Evolutionary conservation across 2,113 vertebrate genomes (phyloP).

Genomic region (Leptobrachium ailaonicum): DNA sequence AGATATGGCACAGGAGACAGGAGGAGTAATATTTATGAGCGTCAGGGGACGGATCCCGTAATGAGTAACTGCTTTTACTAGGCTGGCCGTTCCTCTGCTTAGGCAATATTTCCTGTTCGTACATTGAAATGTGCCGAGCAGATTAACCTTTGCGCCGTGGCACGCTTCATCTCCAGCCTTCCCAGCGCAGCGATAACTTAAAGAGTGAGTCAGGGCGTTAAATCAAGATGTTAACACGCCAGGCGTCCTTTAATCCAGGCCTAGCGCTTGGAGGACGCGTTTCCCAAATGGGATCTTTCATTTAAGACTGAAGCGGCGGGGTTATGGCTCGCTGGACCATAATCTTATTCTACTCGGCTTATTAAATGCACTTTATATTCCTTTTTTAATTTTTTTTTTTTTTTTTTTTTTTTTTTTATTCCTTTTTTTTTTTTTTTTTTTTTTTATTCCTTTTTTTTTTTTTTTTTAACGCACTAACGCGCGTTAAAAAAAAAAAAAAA

Average conservation of each 20-base stretch:
- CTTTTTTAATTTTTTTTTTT: no score
- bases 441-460: no score
- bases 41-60: constrained; percentile 30
- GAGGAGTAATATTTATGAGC: constrained; percentile 22
- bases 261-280: not conserved
- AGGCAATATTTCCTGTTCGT: constrained; percentile 42
- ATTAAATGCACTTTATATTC: no score
- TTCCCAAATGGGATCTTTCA: constrained; percentile 30
- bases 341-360: no score
- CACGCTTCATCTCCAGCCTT: constrained; percentile 14
- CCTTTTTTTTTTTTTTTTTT: no score
- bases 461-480: no score
- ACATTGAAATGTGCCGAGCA: constrained; percentile 13
- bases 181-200: constrained; percentile 17
- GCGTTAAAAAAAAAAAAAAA: no score
- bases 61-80: constrained; percentile 39
- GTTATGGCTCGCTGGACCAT: no score
- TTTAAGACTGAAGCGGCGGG: not conserved
- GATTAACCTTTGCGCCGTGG: constrained; percentile 13
- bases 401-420: no score
- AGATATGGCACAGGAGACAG: constrained; percentile 26
- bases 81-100: constrained; percentile 19
- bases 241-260: constrained; percentile 6
- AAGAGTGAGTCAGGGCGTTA: constrained; percentile 4
- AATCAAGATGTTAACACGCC: constrained; percentile 23